Percentiles rank a stretch among this genome's conserved stretches.
phyloP scores from a whole-genome alignment of 2,888 invertebrate genomes.

The Tetragonisca angustula region DNA sequence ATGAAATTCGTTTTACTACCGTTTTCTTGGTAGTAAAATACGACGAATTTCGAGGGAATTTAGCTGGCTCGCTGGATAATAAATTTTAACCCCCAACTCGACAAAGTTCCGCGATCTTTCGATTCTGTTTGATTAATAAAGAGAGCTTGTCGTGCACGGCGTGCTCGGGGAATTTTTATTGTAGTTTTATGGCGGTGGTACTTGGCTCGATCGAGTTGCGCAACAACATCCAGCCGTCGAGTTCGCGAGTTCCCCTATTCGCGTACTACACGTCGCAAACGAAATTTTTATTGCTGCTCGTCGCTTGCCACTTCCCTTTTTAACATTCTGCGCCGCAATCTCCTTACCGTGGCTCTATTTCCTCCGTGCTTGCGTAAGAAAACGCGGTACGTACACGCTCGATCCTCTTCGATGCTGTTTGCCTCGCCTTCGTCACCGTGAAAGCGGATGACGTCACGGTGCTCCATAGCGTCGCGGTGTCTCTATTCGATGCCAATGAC shows the following conservation, averaged over 20 bases:
- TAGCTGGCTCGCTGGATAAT: too few relatives aligned
- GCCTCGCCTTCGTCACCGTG: constrained; percentile 17
- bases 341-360: constrained; percentile 18
- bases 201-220: constrained; percentile 31
- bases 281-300: constrained; percentile 39
- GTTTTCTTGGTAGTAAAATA: too few relatives aligned
- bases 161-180: constrained; percentile 1
- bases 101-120: too few relatives aligned
- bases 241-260: constrained; percentile 17
- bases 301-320: neutral
- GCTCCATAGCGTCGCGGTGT: neutral
- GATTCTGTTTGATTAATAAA: too few relatives aligned
- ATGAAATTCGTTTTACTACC: too few relatives aligned
- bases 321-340: constrained; percentile 19
- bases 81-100: too few relatives aligned
- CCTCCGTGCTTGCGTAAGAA: constrained; percentile 29
- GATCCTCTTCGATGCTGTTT: neutral
- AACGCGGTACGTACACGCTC: neutral
- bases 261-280: constrained; percentile 36
- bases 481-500: neutral
- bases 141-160: too few relatives aligned
- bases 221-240: constrained; percentile 7
- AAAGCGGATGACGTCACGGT: constrained; percentile 13
- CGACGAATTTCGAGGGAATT: too few relatives aligned
- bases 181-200: neutral